Evolutionary conservation across 2,888 invertebrate species (phyloP), one percentile per base, ranked within the genome.

Genomic region (Agonum fuliginosum): DNA sequence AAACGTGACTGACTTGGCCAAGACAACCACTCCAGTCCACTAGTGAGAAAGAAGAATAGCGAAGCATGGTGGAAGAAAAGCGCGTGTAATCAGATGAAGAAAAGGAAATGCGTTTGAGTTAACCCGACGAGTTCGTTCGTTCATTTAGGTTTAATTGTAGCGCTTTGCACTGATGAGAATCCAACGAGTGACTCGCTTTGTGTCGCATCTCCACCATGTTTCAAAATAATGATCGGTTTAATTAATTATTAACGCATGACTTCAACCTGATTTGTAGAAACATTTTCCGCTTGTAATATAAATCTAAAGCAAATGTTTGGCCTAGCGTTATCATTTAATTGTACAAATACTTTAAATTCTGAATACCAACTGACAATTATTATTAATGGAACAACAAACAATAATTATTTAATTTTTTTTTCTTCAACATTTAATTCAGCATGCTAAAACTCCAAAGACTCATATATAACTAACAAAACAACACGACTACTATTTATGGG

Each of bases 31-130:
- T 24, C 19, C 10, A 24, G 12, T n/a, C n/a, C n/a, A n/a, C n/a
- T n/a, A n/a, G n/a, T n/a, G n/a, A n/a, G n/a, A n/a, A n/a, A n/a
- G 54, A 54, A 54, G 54, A 54, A 54, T 54, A 24, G 12, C 22
- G 22, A 54, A 54, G 54, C 24, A 54, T n/a, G 6, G 54, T 22
- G 4, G 54, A 54, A 54, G 54, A 54, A 54, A 48, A 54, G 22
- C 54, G 1, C 24, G 54, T 12, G 54, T 54, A 54, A 24, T 54
- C 24, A 54, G 24, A 54, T 12, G 22, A 24, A 10, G 54, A 20
- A n/a, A 22, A 12, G 20, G 22, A 22, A 54, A 54, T 48, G 20
- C 54, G 24, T 54, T 12, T 37, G 37, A 37, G 37, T n/a, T 37
- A 37, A 37, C 37, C 10, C 12, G 10, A 20, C 19, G 48, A 48